A percentile compares a stretch with the other conserved stretches of the same genome.
These are phyloP conservation scores for Falco novaeseelandiae DNA, from an alignment of 2,797 vertebrate genomes.

Conservation along the genomic window DNA sequence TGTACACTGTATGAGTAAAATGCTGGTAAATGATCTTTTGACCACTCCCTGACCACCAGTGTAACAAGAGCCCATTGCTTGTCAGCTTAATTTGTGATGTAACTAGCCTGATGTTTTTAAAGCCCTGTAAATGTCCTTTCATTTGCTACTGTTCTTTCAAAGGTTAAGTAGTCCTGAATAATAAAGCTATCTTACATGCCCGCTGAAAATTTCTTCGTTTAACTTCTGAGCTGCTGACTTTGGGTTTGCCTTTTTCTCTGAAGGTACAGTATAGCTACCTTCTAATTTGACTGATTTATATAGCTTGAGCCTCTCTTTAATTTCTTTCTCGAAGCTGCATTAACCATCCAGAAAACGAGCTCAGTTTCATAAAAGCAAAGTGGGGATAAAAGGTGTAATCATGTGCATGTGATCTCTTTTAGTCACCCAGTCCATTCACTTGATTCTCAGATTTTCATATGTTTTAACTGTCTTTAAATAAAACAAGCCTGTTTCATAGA, in stretches of 20 bases:
- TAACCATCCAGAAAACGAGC: not conserved
- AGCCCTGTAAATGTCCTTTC: not conserved
- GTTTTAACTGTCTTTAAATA: not conserved
- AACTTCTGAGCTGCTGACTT: not conserved
- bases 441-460: not conserved
- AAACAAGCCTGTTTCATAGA: not conserved
- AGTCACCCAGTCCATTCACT: not conserved
- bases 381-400: not conserved
- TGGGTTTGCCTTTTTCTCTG: not conserved
- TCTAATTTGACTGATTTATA: not conserved
- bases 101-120: not conserved
- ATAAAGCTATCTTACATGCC: not conserved
- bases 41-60: not conserved
- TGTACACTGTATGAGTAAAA: not conserved
- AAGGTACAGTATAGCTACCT: not conserved
- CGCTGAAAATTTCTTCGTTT: not conserved
- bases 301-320: not conserved
- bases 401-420: not conserved
- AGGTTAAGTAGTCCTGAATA: not conserved
- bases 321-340: not conserved
- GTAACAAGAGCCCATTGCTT: not conserved
- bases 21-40: not conserved
- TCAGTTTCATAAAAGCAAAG: not conserved
- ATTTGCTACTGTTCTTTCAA: not conserved
- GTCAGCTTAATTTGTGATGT: not conserved